Conservation (phyloP, 2,888 invertebrate species). For the Plagiodera versicolora region DNA sequence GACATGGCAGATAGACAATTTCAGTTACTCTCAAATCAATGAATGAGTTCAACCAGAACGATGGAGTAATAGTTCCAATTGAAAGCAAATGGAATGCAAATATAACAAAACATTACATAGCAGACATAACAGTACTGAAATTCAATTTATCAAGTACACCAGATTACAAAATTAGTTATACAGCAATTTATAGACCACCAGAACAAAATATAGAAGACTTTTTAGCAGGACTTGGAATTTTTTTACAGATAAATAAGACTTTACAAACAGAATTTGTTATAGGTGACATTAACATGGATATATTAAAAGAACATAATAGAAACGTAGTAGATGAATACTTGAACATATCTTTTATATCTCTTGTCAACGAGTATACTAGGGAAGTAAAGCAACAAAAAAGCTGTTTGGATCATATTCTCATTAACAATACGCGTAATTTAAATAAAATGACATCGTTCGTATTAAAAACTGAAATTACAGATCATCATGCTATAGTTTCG, state of each 20-base stretch:
- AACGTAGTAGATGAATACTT: no score
- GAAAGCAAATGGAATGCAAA: not conserved
- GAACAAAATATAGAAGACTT: not conserved
- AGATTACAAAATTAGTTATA: not conserved
- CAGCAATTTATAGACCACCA: conserved; percentile 2
- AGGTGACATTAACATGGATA: no score
- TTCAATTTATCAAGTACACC: not conserved
- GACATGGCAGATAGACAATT: not conserved
- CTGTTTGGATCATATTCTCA: no score
- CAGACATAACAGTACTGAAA: not conserved
- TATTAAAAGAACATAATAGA: no score
- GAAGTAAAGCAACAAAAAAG: no score
- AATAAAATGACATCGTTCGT: no score
- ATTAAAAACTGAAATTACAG: no score
- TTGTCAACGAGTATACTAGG: no score
- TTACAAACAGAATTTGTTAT: not conserved
- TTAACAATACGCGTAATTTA: no score
- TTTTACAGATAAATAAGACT: not conserved
- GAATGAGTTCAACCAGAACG: not conserved
- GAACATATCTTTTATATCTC: no score
- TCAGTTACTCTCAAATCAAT: not conserved
- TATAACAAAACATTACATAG: conserved; percentile 4
- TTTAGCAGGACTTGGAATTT: not conserved
- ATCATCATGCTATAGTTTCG: no score
- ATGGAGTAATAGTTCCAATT: not conserved